phyloP scores from a whole-genome alignment of 2,797 vertebrate genomes.

The Rachycentron canadum region DNA sequence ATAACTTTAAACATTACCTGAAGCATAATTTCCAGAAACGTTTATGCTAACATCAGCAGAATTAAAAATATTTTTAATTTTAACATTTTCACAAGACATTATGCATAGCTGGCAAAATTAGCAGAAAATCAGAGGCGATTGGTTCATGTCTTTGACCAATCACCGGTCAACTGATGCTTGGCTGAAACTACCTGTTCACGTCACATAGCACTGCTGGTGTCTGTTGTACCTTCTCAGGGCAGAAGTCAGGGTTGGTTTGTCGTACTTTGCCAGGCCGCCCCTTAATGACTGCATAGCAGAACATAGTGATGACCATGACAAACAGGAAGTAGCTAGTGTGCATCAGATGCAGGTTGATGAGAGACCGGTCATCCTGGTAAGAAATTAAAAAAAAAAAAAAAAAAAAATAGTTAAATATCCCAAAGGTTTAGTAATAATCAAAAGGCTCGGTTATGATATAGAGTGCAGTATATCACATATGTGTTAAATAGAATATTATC shows the following conservation, averaged over 20 bases:
- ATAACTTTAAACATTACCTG: not conserved
- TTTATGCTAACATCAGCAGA: not conserved
- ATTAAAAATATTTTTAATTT: no score
- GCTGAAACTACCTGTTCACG: conserved; percentile 68
- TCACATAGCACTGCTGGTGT: conserved; percentile 67
- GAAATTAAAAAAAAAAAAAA: not conserved
- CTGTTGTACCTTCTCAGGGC: conserved; percentile 92
- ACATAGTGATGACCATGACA: conserved; percentile 99
- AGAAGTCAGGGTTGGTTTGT: conserved; percentile 92
- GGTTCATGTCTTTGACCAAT: conserved; percentile 54
- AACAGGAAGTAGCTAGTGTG: conserved; percentile 99
- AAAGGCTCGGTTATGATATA: not conserved
- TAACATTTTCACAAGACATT: not conserved
- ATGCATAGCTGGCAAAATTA: conserved; percentile 3
- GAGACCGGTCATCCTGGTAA: conserved; percentile 94
- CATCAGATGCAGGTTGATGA: conserved; percentile 99
- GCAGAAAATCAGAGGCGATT: conserved; percentile 51
- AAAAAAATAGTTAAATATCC: not conserved
- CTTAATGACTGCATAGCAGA: conserved; percentile 99
- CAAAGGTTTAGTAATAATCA: not conserved
- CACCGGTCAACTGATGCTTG: conserved; percentile 31
- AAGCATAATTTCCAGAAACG: not conserved
- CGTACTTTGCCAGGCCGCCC: conserved; percentile 96
- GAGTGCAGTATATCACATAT: not conserved
- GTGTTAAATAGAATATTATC: not conserved